A percentile compares a stretch with the other conserved stretches of the same genome.
Conservation (phyloP, 2,888 invertebrate genomes). For the Dolichomitus sp. region DNA sequence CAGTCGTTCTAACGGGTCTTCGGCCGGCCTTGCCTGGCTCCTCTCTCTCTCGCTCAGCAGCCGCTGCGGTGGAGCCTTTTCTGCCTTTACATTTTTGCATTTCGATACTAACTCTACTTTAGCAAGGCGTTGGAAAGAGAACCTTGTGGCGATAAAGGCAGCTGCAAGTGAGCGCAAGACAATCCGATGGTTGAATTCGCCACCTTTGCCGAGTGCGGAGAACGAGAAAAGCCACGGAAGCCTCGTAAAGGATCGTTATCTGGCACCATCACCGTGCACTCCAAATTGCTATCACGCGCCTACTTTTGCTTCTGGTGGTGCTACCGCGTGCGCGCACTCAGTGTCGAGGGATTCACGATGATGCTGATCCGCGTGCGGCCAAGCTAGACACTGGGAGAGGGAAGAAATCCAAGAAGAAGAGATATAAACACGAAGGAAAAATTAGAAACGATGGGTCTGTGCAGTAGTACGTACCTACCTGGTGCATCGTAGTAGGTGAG, state of each 20-base stretch:
- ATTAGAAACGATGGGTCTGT: background rate
- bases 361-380: slow-evolving; percentile 7
- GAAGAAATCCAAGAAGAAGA: slow-evolving; percentile 44
- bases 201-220: slow-evolving; percentile 1
- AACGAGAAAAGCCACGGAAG: slow-evolving; percentile 8
- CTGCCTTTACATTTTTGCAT: slow-evolving; percentile 32
- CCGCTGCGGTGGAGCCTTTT: slow-evolving; percentile 15
- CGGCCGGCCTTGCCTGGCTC: slow-evolving; percentile 58
- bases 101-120: slow-evolving; percentile 3
- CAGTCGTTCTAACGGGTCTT: slow-evolving; percentile 83
- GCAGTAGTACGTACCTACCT: background rate
- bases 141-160: slow-evolving; percentile 4
- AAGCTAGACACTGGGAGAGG: slow-evolving; percentile 23
- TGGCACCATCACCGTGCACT: slow-evolving; percentile 12
- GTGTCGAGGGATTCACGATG: slow-evolving; percentile 31
- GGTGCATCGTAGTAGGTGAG: slow-evolving; percentile 15
- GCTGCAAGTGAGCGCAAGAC: background rate
- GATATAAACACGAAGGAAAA: slow-evolving; percentile 18
- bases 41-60: slow-evolving; percentile 30
- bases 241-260: slow-evolving; percentile 23
- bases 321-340: slow-evolving; percentile 14
- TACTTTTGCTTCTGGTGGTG: slow-evolving; percentile 6
- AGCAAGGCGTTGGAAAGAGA: background rate
- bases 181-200: slow-evolving; percentile 10
- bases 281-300: slow-evolving; percentile 49